Percentiles rank a stretch among this genome's conserved stretches.
These are phyloP conservation scores for Falco berigora DNA, from an alignment of 2,797 vertebrate genomes.

Conservation along the genomic window DNA sequence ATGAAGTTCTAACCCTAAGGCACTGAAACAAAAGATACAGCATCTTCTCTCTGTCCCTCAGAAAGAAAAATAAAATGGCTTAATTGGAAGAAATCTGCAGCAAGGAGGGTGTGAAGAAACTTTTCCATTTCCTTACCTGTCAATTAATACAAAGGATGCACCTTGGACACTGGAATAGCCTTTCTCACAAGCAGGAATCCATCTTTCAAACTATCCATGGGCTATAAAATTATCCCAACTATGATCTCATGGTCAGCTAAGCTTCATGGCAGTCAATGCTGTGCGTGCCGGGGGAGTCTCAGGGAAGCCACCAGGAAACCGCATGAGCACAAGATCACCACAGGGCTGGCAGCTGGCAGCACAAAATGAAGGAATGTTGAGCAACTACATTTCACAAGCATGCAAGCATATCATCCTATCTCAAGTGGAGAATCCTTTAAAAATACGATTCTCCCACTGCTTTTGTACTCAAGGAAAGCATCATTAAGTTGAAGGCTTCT, in stretches of 20 bases:
- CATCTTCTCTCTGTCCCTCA: neutral
- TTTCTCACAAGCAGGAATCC: neutral
- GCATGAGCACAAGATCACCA: neutral
- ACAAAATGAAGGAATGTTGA: neutral
- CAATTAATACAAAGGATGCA: neutral
- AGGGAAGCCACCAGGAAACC: neutral
- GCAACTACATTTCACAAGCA: neutral
- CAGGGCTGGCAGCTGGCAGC: neutral
- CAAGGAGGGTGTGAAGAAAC: constrained; percentile 18
- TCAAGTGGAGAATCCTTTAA: neutral
- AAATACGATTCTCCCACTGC: neutral
- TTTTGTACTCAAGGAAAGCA: neutral
- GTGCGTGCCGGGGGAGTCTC: neutral
- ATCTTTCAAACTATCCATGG: neutral
- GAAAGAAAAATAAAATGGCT: constrained; percentile 41
- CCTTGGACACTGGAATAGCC: neutral
- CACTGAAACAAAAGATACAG: constrained; percentile 40
- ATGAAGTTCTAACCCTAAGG: constrained; percentile 51
- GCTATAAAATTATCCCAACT: neutral
- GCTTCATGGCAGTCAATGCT: neutral
- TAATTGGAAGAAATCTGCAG: constrained; percentile 21
- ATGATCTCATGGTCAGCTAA: accelerated
- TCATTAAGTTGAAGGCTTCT: neutral
- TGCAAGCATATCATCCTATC: neutral
- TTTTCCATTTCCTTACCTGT: neutral